These are phyloP conservation scores for Eupithecia abbreviata DNA, from an alignment of 2,888 invertebrate species.

Conservation along the genomic window DNA sequence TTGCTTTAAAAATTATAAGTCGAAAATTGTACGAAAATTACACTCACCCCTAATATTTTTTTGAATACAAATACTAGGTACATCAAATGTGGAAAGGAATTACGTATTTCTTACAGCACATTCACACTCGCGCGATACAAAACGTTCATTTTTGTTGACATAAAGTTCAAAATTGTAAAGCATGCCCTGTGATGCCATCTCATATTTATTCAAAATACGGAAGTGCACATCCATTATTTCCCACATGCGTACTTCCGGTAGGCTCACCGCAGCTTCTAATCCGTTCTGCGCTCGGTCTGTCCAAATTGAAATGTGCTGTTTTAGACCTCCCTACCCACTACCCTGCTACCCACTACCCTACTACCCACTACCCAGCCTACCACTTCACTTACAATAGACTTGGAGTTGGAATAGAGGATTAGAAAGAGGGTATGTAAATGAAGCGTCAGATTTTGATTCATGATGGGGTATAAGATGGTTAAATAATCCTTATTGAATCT, in stretches of 20 bases:
- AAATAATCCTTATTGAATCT: slow-evolving; percentile 1
- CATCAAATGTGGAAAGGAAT: too few species aligned
- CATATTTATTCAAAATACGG: neutral
- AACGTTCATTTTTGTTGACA: too few species aligned
- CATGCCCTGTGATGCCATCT: neutral
- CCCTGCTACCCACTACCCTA: slow-evolving; percentile 4
- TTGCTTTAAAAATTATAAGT: too few species aligned
- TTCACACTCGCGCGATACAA: too few species aligned
- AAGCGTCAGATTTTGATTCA: slow-evolving; percentile 27
- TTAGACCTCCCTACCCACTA: slow-evolving; percentile 49
- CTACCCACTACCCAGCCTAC: slow-evolving; percentile 8
- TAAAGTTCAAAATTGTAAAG: neutral
- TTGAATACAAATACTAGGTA: too few species aligned
- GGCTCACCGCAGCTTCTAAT: slow-evolving; percentile 51
- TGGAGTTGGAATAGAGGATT: slow-evolving; percentile 25
- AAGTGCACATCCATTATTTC: neutral
- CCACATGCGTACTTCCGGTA: neutral
- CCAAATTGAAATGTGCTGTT: slow-evolving; percentile 78
- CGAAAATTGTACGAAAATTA: too few species aligned
- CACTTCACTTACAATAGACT: slow-evolving; percentile 28
- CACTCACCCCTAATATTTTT: too few species aligned
- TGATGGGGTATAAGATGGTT: slow-evolving; percentile 15
- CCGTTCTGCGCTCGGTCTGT: slow-evolving; percentile 62
- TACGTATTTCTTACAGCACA: too few species aligned
- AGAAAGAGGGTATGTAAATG: slow-evolving; percentile 37